phyloP scores from a whole-genome alignment of 2,797 vertebrate genomes.

The Meriones psammophilus region DNA sequence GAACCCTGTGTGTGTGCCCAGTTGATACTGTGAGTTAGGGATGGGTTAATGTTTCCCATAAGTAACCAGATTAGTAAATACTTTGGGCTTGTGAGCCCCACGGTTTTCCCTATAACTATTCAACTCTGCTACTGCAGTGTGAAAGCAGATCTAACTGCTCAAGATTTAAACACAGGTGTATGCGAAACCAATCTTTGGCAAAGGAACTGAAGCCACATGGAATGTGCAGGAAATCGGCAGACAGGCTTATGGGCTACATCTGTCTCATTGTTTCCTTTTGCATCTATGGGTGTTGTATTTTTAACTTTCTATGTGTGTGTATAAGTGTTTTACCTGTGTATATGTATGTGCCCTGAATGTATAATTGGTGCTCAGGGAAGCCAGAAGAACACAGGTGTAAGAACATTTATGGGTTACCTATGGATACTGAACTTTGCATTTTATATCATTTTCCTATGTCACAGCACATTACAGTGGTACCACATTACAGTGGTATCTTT shows the following conservation, averaged over 20 bases:
- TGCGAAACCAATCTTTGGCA: constrained; percentile 1
- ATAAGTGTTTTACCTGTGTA: too few relatives aligned
- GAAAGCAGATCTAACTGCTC: neutral
- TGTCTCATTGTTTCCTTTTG: neutral
- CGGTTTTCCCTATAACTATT: neutral
- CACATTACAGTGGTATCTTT: neutral
- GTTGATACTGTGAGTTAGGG: neutral
- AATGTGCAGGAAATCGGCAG: neutral
- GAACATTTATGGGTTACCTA: constrained; percentile 3
- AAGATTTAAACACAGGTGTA: neutral
- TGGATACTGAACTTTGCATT: constrained; percentile 1
- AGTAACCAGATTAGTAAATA: constrained; percentile 13
- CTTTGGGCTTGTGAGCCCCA: neutral
- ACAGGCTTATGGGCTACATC: neutral
- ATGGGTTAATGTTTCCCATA: neutral
- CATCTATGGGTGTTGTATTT: neutral
- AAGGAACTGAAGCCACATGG: neutral
- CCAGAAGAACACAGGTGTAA: neutral
- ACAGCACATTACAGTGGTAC: neutral
- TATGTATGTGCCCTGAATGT: too few relatives aligned
- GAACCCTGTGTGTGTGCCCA: neutral
- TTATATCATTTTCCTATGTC: neutral
- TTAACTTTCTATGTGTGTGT: too few relatives aligned
- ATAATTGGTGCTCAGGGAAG: too few relatives aligned
- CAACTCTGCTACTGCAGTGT: neutral